phyloP scores from a whole-genome alignment of 2,888 invertebrate genomes.

The Mimachlamys varia region DNA sequence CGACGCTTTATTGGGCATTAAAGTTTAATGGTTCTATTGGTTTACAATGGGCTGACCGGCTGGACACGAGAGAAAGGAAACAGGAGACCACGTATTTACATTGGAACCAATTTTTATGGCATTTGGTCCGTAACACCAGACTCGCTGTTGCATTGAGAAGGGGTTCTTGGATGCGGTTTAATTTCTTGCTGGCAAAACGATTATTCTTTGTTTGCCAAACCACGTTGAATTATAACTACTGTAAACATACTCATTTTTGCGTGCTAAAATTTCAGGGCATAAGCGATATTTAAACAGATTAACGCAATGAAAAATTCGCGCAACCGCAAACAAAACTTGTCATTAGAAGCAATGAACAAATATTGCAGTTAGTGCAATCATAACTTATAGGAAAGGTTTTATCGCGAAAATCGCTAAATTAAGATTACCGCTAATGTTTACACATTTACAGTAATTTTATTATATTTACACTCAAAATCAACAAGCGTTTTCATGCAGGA shows the following conservation, averaged over 20 bases:
- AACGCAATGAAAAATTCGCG: too few relatives aligned
- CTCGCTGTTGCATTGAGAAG: background rate
- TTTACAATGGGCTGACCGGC: conserved; percentile 31
- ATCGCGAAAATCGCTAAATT: too few relatives aligned
- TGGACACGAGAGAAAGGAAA: conserved; percentile 22
- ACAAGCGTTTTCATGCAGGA: too few relatives aligned
- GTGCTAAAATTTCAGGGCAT: too few relatives aligned
- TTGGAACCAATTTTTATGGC: conserved; percentile 23
- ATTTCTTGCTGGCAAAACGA: background rate
- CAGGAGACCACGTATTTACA: background rate
- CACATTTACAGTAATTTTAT: too few relatives aligned
- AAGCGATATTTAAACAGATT: too few relatives aligned
- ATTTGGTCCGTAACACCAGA: background rate
- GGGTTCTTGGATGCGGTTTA: background rate
- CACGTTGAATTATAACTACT: background rate
- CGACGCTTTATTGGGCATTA: conserved; percentile 20
- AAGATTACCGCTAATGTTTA: too few relatives aligned
- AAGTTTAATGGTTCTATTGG: background rate
- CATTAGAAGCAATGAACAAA: background rate
- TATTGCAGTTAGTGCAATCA: too few relatives aligned
- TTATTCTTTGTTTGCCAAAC: background rate
- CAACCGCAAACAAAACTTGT: background rate
- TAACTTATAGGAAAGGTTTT: too few relatives aligned
- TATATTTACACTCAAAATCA: background rate
- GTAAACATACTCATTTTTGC: too few relatives aligned